Conservation (phyloP, 2,113 vertebrate species). For the Oncorhynchus keta region DNA sequence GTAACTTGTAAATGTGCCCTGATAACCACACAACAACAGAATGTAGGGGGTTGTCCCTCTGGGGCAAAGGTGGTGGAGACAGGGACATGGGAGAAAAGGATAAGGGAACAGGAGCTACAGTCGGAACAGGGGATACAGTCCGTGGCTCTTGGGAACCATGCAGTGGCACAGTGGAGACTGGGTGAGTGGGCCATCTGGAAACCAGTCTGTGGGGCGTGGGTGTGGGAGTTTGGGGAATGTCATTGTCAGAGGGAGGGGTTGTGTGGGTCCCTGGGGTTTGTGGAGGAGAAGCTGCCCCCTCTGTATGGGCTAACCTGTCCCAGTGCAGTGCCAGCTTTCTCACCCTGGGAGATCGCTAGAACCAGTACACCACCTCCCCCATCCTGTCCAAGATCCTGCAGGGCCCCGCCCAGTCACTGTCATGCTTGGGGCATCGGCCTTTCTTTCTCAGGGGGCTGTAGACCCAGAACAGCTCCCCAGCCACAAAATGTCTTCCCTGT, state of each 20-base stretch:
- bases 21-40: background rate
- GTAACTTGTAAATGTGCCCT: background rate
- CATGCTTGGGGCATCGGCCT: constrained; percentile 7
- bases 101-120: no score
- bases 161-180: background rate
- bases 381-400: no score
- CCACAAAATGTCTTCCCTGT: background rate
- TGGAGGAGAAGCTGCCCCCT: no score
- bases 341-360: background rate
- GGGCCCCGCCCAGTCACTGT: background rate
- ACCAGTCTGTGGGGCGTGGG: background rate
- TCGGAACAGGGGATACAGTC: no score
- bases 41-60: background rate
- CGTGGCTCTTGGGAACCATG: no score
- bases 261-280: no score
- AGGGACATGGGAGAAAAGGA: background rate
- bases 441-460: background rate
- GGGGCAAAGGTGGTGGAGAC: background rate
- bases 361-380: background rate
- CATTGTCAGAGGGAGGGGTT: background rate
- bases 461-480: background rate
- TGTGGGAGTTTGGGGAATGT: background rate
- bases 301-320: background rate
- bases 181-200: background rate
- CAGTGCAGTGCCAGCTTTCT: no score